These are phyloP conservation scores for Dendronephthya gigantea DNA, from an alignment of 64 coral and sea anemone genomes.

Conservation along the genomic window DNA sequence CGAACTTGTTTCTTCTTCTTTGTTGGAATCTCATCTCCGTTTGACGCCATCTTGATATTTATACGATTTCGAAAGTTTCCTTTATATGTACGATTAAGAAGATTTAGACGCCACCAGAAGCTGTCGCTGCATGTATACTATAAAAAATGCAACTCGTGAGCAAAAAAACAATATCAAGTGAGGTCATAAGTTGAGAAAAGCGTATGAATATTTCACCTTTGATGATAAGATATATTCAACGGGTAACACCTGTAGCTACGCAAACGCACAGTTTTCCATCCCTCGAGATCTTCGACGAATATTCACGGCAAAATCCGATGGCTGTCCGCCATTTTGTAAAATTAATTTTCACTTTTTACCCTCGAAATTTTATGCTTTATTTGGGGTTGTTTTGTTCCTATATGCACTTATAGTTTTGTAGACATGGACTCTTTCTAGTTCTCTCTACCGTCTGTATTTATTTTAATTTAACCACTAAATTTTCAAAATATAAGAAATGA, in stretches of 20 bases:
- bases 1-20: slow-evolving; percentile 67
- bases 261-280: background rate
- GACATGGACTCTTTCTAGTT: too few relatives aligned
- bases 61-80: background rate
- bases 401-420: too few relatives aligned
- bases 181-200: background rate
- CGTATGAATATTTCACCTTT: background rate
- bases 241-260: background rate
- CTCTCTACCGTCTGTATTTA: too few relatives aligned
- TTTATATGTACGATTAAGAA: background rate
- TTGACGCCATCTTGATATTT: background rate
- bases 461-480: too few relatives aligned
- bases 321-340: background rate
- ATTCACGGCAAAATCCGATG: background rate
- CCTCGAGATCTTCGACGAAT: background rate
- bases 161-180: background rate
- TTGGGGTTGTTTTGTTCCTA: too few relatives aligned
- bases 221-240: too few relatives aligned
- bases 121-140: background rate
- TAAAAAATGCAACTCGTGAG: too few relatives aligned
- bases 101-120: background rate
- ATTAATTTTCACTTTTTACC: background rate
- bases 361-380: background rate
- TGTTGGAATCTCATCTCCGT: background rate
- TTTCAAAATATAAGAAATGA: too few relatives aligned